A percentile compares a stretch with the other conserved stretches of the same genome.
phyloP scores from a whole-genome alignment of 1,140 invertebrate genomes.

The Meloidogyne floridensis region DNA sequence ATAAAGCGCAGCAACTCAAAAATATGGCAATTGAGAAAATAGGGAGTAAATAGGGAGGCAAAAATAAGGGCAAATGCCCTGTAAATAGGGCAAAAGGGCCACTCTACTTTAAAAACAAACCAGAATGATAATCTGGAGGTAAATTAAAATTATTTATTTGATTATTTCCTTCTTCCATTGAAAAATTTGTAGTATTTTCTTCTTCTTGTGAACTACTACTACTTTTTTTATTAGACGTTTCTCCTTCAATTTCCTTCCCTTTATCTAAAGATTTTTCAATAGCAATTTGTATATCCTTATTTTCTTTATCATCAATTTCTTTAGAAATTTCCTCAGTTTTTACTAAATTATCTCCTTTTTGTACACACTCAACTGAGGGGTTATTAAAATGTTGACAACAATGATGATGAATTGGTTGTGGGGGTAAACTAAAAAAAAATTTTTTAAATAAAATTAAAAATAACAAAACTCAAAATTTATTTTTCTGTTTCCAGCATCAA shows the following conservation, averaged over 20 bases:
- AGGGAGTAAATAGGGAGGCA: no score
- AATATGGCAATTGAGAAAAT: no score
- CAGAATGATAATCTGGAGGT: not conserved
- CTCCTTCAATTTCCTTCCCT: not conserved
- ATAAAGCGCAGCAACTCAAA: no score
- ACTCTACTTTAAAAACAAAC: no score
- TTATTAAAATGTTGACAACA: no score
- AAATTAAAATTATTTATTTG: not conserved
- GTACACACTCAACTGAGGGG: not conserved
- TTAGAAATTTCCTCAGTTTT: not conserved
- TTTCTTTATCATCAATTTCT: not conserved
- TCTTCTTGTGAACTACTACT: not conserved
- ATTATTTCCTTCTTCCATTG: not conserved
- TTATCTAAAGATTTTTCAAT: not conserved
- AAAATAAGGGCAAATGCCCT: no score
- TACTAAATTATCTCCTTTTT: conserved; percentile 2
- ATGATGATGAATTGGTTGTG: no score
- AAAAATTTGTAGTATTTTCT: not conserved
- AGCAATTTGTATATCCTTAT: not conserved
- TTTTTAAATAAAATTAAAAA: not conserved
- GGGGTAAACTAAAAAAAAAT: not conserved
- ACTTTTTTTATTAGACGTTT: not conserved
- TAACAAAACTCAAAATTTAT: not conserved
- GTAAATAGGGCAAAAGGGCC: no score
- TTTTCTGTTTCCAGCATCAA: not conserved